phyloP scores from a whole-genome alignment of 2,888 invertebrate genomes.

The Choristoneura rosaceana region DNA sequence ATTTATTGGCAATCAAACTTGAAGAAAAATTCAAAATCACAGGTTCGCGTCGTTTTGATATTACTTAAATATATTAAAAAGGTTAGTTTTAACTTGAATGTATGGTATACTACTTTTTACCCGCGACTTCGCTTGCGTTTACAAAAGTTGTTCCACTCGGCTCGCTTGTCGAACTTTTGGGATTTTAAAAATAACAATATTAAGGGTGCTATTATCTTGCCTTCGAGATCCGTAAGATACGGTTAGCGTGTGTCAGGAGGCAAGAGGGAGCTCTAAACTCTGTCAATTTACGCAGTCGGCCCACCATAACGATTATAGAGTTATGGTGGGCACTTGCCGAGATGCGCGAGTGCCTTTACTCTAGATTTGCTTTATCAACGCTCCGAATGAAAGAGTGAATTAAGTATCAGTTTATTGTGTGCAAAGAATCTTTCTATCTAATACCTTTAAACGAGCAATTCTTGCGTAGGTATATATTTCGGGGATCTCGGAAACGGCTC shows the following conservation, averaged over 20 bases:
- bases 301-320: slow-evolving; percentile 41
- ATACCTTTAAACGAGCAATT: too few relatives aligned
- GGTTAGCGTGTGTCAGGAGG: slow-evolving; percentile 37
- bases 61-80: not conserved
- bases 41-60: not conserved
- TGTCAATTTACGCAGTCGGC: slow-evolving; percentile 37
- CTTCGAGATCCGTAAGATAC: slow-evolving; percentile 20
- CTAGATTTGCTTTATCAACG: slow-evolving; percentile 16
- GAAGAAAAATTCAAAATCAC: not conserved
- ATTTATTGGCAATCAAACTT: slow-evolving; percentile 8
- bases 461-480: too few relatives aligned
- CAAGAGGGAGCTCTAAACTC: slow-evolving; percentile 39
- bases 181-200: slow-evolving; percentile 11
- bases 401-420: not conserved
- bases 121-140: too few relatives aligned
- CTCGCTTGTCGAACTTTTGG: not conserved
- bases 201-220: slow-evolving; percentile 14
- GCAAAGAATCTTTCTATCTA: not conserved
- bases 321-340: slow-evolving; percentile 37
- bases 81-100: not conserved
- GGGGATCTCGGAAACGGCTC: too few relatives aligned
- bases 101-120: not conserved
- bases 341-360: slow-evolving; percentile 31
- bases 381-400: not conserved
- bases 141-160: not conserved